phyloP scores from a whole-genome alignment of 2,888 invertebrate species.

The Mythimna vitellina region DNA sequence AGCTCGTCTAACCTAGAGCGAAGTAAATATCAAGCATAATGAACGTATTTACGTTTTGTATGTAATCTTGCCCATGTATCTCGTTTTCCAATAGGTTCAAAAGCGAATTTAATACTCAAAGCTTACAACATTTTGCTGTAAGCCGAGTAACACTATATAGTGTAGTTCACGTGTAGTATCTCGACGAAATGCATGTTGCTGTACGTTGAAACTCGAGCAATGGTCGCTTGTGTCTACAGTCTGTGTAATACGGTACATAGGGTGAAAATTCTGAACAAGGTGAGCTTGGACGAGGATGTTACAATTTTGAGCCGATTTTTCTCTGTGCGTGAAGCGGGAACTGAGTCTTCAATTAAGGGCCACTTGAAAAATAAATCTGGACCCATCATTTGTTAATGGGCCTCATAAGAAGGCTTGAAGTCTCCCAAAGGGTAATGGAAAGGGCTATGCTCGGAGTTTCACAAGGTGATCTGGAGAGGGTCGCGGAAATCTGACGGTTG shows the following conservation, averaged over 20 bases:
- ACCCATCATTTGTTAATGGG: no score
- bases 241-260: slow-evolving; percentile 13
- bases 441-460: no score
- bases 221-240: slow-evolving; percentile 4
- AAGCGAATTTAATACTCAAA: slow-evolving; percentile 34
- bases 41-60: neutral
- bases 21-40: no score
- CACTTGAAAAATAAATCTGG: no score
- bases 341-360: no score
- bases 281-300: neutral
- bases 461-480: no score
- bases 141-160: slow-evolving; percentile 10
- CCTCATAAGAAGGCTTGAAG: no score
- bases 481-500: no score
- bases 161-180: slow-evolving; percentile 27
- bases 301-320: neutral
- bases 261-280: neutral
- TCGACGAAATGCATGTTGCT: slow-evolving; percentile 49
- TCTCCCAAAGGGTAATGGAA: no score
- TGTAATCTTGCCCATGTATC: neutral
- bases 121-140: slow-evolving; percentile 4
- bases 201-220: slow-evolving; percentile 40
- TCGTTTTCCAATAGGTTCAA: neutral
- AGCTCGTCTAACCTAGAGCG: no score
- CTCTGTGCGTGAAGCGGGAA: neutral